Percentiles rank a stretch among this genome's conserved stretches.
These are phyloP conservation scores for Smithornis capensis DNA, from an alignment of 2,113 vertebrate species.

Conservation along the genomic window DNA sequence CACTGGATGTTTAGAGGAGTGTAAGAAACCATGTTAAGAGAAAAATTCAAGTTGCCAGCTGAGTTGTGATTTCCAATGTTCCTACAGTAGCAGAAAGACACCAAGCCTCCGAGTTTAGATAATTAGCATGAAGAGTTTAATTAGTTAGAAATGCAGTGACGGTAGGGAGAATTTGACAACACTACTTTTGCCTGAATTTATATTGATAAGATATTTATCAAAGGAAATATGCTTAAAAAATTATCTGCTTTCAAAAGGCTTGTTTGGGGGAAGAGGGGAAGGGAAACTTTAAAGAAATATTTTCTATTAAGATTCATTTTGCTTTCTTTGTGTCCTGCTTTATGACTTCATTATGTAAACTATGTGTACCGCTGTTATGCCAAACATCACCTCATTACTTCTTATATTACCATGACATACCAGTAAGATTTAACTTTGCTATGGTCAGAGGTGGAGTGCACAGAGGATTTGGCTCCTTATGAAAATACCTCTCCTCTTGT, in stretches of 20 bases:
- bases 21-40: background rate
- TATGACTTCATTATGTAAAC: background rate
- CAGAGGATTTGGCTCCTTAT: background rate
- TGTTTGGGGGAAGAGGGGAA: background rate
- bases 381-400: background rate
- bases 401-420: accelerated
- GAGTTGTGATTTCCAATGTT: background rate
- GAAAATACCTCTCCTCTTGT: background rate
- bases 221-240: background rate
- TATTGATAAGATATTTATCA: background rate
- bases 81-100: background rate
- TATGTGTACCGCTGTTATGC: background rate
- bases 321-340: background rate
- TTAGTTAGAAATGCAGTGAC: background rate
- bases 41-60: background rate
- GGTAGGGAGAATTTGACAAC: background rate
- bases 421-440: background rate
- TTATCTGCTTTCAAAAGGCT: background rate
- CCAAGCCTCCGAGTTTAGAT: background rate
- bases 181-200: background rate
- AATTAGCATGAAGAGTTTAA: background rate
- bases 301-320: background rate
- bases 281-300: accelerated
- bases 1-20: background rate
- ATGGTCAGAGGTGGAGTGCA: background rate